phyloP scores from a whole-genome alignment of 2,113 vertebrate species.

The Circaetus gallicus region DNA sequence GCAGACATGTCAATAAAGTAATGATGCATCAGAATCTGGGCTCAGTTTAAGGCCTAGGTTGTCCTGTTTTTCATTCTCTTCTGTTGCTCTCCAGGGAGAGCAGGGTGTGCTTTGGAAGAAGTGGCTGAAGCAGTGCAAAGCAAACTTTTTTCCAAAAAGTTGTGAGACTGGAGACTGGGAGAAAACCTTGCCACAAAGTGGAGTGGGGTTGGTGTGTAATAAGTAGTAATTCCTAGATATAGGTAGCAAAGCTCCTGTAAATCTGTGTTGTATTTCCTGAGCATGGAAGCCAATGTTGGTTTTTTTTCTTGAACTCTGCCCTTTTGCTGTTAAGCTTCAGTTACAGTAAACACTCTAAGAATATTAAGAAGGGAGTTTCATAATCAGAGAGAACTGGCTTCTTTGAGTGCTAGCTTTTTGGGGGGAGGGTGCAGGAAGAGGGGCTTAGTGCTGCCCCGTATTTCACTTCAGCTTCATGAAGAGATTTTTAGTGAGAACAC shows the following conservation, averaged over 20 bases:
- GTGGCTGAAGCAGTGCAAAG: background rate
- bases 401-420: background rate
- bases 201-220: background rate
- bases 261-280: background rate
- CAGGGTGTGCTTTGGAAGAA: background rate
- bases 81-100: background rate
- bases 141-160: background rate
- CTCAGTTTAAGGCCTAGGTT: background rate
- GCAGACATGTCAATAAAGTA: background rate
- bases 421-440: no score
- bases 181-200: background rate
- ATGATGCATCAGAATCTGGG: background rate
- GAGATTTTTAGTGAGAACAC: background rate
- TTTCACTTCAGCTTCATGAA: background rate
- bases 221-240: background rate
- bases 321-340: constrained; percentile 32
- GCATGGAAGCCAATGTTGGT: background rate
- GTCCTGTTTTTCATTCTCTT: background rate
- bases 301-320: background rate
- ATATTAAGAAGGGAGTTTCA: constrained; percentile 57
- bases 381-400: constrained; percentile 10
- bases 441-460: background rate
- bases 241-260: background rate
- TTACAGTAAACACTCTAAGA: constrained; percentile 38
- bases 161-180: background rate